Evolutionary conservation across 2,888 invertebrate genomes (phyloP).

Genomic region (Latrodectus elegans): DNA sequence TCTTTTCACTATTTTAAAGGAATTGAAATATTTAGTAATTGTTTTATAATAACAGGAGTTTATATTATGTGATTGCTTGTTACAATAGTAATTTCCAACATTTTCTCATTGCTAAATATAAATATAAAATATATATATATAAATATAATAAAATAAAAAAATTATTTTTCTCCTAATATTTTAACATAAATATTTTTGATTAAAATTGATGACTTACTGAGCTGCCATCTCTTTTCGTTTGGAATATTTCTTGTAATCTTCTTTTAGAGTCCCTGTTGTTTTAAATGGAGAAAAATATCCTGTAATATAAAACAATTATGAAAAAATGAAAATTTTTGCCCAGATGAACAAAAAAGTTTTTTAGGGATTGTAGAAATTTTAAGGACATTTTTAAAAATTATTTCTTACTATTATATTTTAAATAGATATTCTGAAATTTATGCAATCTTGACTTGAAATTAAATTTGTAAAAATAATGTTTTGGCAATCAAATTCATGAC

Average conservation of each 20-base stretch:
- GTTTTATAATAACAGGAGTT: background rate
- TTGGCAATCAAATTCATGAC: too few relatives aligned
- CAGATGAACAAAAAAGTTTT: too few relatives aligned
- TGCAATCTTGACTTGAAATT: too few relatives aligned
- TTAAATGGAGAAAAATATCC: constrained; percentile 94
- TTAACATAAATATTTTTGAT: constrained; percentile 20
- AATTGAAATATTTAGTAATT: background rate
- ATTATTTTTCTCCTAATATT: background rate
- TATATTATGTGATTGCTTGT: background rate
- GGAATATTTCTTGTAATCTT: constrained; percentile 89
- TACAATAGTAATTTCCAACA: background rate
- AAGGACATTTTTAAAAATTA: too few relatives aligned
- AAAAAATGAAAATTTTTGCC: too few relatives aligned
- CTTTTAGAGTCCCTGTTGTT: constrained; percentile 94
- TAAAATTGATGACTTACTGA: constrained; percentile 77
- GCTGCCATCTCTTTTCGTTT: constrained; percentile 87
- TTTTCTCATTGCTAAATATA: background rate
- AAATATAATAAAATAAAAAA: background rate
- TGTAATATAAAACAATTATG: too few relatives aligned
- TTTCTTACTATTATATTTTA: too few relatives aligned
- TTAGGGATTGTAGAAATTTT: too few relatives aligned
- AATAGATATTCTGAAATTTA: too few relatives aligned
- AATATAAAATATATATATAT: background rate
- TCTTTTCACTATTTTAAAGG: background rate
- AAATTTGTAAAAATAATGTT: too few relatives aligned